Base-by-base conservation (phyloP, 2,888 invertebrate genomes). In the Chesias legatella region DNA sequence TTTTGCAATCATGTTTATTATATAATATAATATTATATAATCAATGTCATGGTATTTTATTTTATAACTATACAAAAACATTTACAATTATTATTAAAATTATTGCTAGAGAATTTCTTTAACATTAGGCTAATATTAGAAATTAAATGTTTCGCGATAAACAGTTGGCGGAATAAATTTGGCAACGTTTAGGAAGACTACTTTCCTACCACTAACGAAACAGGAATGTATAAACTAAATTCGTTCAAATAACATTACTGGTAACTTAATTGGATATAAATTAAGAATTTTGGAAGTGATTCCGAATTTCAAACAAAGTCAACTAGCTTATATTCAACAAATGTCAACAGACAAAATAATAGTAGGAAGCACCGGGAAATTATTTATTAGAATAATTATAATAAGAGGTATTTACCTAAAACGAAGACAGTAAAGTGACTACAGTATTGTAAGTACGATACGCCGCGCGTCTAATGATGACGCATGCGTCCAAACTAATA, bases 111-210 rank as follows among this genome's bases (percentile, higher is more conserved):
- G 81, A 86, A 81, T 85, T 84, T 83, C 69, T 70, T 85, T 88
- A 79, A 75, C 53, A 81, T 84, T 84, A 83, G 59, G 67, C 80
- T 84, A 84, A 60, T 68, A 73, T 75, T 77, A 73, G 74, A 64
- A 79, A 71, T 72, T 78, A 78, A 74, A 76, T 67, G 79, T 79
- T 78, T 79, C 81, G 80, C 82, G 80, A 79, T 79, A 81, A 78
- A 82, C 66, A 77, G 82, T 85, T 84, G 81, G 82, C 83, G 79
- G 79, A 76, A 70, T 73, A 68, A 80, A 83, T 88, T 88, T 88
- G 88, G 88, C 88, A 86, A 85, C 83, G 82, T 84, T 86, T 70
- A 81, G 85, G 86, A 88, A 88, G 88, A 88, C 86, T 85, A 85
- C 83, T 84, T 80, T 82, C 77, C 82, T 86, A 86, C 79, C 74